Conservation (phyloP, 2,888 invertebrate species). For the Ochropleura plecta region DNA sequence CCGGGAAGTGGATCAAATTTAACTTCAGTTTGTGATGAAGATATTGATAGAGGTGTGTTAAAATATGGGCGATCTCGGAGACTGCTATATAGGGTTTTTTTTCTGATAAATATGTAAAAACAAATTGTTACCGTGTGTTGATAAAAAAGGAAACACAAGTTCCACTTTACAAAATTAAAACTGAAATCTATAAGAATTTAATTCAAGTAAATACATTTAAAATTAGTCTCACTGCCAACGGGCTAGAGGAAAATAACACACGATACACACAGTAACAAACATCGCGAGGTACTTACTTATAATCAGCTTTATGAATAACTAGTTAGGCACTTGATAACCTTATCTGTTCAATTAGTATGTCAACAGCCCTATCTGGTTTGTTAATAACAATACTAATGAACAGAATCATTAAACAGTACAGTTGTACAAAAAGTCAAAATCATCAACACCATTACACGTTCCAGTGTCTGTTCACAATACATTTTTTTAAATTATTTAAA, state of each 20-base stretch:
- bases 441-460: conserved; percentile 23
- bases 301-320: conserved; percentile 65
- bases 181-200: conserved; percentile 11
- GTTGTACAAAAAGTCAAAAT: conserved; percentile 63
- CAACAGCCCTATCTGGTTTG: conserved; percentile 85
- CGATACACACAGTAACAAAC: conserved; percentile 56
- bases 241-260: conserved; percentile 55
- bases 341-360: conserved; percentile 86
- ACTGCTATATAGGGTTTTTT: neutral
- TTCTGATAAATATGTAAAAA: neutral
- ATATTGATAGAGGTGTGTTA: too few species aligned
- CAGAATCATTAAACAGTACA: conserved; percentile 66
- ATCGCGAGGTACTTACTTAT: conserved; percentile 54
- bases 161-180: conserved; percentile 34
- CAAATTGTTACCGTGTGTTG: conserved; percentile 16
- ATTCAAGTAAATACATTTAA: conserved; percentile 21
- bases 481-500: conserved; percentile 10
- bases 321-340: conserved; percentile 79
- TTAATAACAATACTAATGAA: conserved; percentile 77
- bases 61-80: neutral
- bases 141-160: conserved; percentile 6
- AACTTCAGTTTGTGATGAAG: too few species aligned
- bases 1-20: too few species aligned
- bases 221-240: conserved; percentile 32
- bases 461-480: conserved; percentile 10